These are phyloP conservation scores for Gymnocheta viridis DNA, from an alignment of 2,888 invertebrate genomes.

Conservation along the genomic window DNA sequence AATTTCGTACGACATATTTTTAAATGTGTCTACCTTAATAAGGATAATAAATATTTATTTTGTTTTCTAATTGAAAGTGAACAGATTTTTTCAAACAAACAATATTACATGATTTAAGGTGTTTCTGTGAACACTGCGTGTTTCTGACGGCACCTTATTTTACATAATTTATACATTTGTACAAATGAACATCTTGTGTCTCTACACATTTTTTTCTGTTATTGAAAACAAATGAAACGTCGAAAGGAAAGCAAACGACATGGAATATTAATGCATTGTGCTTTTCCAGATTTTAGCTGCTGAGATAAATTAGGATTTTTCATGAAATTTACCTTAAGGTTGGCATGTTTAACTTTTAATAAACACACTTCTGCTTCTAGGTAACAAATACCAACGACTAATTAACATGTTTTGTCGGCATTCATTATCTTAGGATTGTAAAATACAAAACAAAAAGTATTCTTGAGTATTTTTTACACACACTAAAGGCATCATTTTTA, in stretches of 20 bases:
- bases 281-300: not conserved
- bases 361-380: not conserved
- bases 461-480: too few relatives aligned
- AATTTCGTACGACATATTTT: not conserved
- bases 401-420: too few relatives aligned
- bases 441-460: too few relatives aligned
- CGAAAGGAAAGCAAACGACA: conserved; percentile 5
- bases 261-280: conserved; percentile 9
- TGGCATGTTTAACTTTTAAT: not conserved
- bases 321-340: not conserved
- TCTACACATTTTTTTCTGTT: not conserved
- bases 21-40: not conserved
- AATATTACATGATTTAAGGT: conserved; percentile 42
- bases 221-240: not conserved
- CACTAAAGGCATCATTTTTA: too few relatives aligned
- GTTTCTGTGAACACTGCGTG: conserved; percentile 11
- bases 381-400: not conserved
- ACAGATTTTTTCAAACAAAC: conserved; percentile 20
- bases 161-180: conserved; percentile 61
- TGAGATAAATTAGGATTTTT: not conserved
- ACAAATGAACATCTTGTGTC: conserved; percentile 50
- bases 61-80: conserved; percentile 12
- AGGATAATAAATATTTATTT: not conserved
- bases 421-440: too few relatives aligned
- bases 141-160: conserved; percentile 25